phyloP scores from a whole-genome alignment of 2,797 vertebrate genomes.

The Megalops cyprinoides region DNA sequence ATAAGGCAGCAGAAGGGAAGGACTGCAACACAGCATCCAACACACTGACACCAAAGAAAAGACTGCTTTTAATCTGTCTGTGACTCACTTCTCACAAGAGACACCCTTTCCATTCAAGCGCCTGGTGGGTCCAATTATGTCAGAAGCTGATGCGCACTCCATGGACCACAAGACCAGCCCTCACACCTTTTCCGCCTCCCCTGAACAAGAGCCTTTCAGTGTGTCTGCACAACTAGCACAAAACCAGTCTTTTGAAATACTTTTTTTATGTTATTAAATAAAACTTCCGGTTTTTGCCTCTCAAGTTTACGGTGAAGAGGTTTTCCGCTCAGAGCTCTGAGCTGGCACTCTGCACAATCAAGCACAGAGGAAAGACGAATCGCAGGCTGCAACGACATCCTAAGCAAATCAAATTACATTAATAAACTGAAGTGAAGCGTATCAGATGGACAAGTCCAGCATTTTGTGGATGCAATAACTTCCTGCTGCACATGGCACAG shows the following conservation, averaged over 20 bases:
- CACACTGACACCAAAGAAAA: background rate
- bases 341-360: too few relatives aligned
- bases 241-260: background rate
- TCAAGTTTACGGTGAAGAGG: background rate
- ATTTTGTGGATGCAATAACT: background rate
- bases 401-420: constrained; percentile 19
- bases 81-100: constrained; percentile 22
- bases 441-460: background rate
- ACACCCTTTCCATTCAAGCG: constrained; percentile 25
- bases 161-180: constrained; percentile 21
- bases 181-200: background rate
- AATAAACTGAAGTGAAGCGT: constrained; percentile 5
- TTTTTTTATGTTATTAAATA: background rate
- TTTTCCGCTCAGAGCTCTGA: background rate
- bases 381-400: background rate
- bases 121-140: constrained; percentile 40
- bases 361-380: background rate
- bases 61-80: background rate
- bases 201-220: background rate
- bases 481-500: background rate
- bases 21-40: background rate
- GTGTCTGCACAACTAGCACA: background rate
- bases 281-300: constrained; percentile 38
- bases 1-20: background rate
- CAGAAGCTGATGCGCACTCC: constrained; percentile 13